Evolutionary conservation across 2,797 vertebrate species (phyloP).

Genomic region (Neopelma chrysocephalum): DNA sequence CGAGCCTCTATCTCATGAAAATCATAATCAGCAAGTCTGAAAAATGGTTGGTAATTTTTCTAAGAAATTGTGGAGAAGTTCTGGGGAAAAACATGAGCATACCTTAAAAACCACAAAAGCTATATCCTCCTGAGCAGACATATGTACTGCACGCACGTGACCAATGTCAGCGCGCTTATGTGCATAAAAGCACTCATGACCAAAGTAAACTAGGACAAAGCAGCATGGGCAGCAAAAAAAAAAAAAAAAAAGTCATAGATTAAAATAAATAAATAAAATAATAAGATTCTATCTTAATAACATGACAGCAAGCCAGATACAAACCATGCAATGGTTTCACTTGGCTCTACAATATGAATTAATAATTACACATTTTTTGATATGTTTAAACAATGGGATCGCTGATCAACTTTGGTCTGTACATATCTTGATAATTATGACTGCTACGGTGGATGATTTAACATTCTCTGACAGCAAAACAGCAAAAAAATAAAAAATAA

Average conservation of each 20-base stretch:
- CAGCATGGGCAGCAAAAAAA: slow-evolving; percentile 39
- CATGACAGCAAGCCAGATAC: slow-evolving; percentile 53
- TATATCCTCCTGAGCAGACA: slow-evolving; percentile 49
- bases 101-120: slow-evolving; percentile 16
- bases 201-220: slow-evolving; percentile 57
- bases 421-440: slow-evolving; percentile 71
- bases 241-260: slow-evolving; percentile 26
- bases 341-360: slow-evolving; percentile 63
- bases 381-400: slow-evolving; percentile 60
- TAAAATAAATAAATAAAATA: slow-evolving; percentile 75
- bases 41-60: background rate
- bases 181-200: slow-evolving; percentile 45
- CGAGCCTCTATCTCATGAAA: background rate
- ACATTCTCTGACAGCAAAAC: slow-evolving; percentile 70
- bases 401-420: slow-evolving; percentile 77
- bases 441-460: slow-evolving; percentile 60
- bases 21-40: slow-evolving; percentile 1
- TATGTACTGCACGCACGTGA: slow-evolving; percentile 19
- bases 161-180: background rate
- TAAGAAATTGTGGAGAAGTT: background rate
- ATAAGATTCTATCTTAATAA: slow-evolving; percentile 43
- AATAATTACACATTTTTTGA: slow-evolving; percentile 48
- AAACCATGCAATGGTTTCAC: slow-evolving; percentile 57
- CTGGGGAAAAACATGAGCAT: background rate
- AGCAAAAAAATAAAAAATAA: slow-evolving; percentile 43